These are phyloP conservation scores for Octopus bimaculoides DNA, from an alignment of 1,140 invertebrate species.

Conservation along the genomic window DNA sequence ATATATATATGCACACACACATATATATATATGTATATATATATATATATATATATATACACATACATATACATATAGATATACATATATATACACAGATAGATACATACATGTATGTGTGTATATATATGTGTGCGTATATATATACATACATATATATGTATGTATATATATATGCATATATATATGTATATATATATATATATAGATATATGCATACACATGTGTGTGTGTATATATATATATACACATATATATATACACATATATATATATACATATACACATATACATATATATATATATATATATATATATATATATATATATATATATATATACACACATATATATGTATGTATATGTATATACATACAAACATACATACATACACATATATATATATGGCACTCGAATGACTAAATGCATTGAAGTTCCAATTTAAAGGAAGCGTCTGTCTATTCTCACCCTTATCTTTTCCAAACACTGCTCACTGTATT, in stretches of 20 bases:
- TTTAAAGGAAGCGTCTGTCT: too few species aligned
- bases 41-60: constrained; percentile 2
- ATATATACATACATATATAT: neutral
- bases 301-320: neutral
- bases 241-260: neutral
- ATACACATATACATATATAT: neutral
- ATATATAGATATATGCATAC: neutral
- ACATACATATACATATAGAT: neutral
- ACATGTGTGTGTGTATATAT: neutral
- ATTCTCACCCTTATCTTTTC: too few species aligned
- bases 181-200: neutral
- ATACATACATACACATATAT: neutral
- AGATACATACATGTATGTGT: neutral
- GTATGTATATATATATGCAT: neutral
- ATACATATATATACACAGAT: neutral
- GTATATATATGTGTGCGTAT: neutral
- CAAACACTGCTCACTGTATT: too few species aligned
- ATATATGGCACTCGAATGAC: too few species aligned
- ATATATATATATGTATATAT: neutral
- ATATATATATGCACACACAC: neutral
- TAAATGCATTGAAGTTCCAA: too few species aligned
- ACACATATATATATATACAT: neutral
- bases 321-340: neutral
- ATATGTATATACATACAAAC: neutral
- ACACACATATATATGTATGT: neutral